phyloP scores from a whole-genome alignment of 1,140 invertebrate genomes.

The Nilaparvata lugens region DNA sequence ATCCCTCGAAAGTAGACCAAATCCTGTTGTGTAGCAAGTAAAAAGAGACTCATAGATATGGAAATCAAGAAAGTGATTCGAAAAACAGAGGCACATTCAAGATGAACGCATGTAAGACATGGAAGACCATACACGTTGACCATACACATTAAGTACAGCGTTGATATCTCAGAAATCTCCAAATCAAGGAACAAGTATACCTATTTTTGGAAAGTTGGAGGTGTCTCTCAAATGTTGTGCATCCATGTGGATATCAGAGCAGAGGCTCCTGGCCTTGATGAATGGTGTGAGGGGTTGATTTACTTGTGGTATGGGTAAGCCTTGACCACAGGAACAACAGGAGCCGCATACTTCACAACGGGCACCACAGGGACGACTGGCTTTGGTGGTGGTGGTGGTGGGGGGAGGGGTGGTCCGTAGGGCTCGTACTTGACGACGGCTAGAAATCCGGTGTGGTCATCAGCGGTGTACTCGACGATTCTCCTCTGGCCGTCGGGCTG shows the following conservation, averaged over 20 bases:
- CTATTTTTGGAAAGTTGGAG: no score
- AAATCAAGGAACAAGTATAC: no score
- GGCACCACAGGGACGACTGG: not conserved
- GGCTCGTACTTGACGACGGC: slow-evolving; percentile 18
- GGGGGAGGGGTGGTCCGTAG: not conserved
- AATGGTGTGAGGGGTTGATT: not conserved
- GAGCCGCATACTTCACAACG: not conserved
- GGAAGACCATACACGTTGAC: no score
- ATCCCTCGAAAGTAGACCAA: no score
- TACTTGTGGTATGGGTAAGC: not conserved
- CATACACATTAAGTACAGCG: no score
- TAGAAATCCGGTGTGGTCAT: slow-evolving; percentile 25
- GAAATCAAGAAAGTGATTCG: no score
- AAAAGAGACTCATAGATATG: no score
- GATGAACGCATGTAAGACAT: no score
- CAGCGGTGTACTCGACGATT: slow-evolving; percentile 32
- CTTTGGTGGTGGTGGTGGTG: not conserved
- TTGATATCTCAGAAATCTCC: no score
- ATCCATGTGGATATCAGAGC: not conserved
- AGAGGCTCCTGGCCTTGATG: not conserved
- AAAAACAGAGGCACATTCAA: no score
- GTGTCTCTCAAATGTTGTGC: no score
- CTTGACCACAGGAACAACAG: not conserved
- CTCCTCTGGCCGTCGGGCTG: slow-evolving; percentile 29
- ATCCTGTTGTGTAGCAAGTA: no score